Evolutionary conservation across 2,113 vertebrate species (phyloP), one percentile per base, ranked within the genome.

Genomic region (Meriones unguiculatus): DNA sequence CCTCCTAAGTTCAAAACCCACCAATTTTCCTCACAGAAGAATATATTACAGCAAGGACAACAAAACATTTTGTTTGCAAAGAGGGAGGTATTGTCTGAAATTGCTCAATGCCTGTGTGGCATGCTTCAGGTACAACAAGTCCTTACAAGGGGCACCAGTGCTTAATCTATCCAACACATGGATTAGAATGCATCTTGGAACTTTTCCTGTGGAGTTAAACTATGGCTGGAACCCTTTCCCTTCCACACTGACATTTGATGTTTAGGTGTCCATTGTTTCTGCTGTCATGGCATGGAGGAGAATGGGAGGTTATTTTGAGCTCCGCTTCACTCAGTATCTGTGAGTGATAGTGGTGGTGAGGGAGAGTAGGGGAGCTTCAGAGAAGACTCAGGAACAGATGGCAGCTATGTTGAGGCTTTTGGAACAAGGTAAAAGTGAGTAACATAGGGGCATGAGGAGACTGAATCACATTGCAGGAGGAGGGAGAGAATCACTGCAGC

Each of bases 331-430:
- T 52, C 12, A 52, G 15, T 52, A 38, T 12, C 35, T n/a, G 18
- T 65, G 35, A 1, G 20, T 81, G 50, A 38, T 9, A 0, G 24
- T 38, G 50, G 28, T 3, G 0, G 30, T 73, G 52, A 25, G 84
- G 41, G 25, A 1, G 24, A 0, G n/a, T 59, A 8, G 11, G 15
- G 3, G 12, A 46, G 17, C 32, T 89, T 35, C 14, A 1, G 0
- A 77, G 78, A 91, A 67, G 38, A 54, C 14, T 92, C 11, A 64
- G 80, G 50, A 46, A 91, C 73, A 90, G n/a, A 87, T n/a, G n/a
- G 30, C 20, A 59, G 17, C 20, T 92, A 46, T 87, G 81, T 24
- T 73, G 62, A 93, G 59, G 82, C 25, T 76, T 81, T n/a, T 11
- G 62, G 17, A 13, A 30, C 30, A 38, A 75, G 30, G 25, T 70